phyloP scores from a whole-genome alignment of 2,888 invertebrate genomes.

The Melikaiella ostensackeni region DNA sequence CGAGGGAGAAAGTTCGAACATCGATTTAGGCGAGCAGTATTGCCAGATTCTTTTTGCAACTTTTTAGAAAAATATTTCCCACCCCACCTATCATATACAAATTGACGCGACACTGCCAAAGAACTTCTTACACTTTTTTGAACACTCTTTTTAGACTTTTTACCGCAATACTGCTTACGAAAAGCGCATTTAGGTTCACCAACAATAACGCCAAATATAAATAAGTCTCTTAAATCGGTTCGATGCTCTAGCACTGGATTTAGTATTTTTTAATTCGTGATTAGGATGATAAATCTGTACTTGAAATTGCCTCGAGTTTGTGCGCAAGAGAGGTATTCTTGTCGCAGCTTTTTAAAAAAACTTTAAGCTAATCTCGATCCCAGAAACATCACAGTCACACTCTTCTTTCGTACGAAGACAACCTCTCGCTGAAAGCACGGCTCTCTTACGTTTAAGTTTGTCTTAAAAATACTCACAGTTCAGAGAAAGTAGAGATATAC shows the following conservation, averaged over 20 bases:
- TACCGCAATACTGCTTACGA: neutral
- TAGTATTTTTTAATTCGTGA: neutral
- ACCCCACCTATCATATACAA: neutral
- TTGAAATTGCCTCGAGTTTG: neutral
- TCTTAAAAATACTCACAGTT: slow-evolving; percentile 65
- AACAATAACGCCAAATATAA: neutral
- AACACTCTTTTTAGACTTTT: neutral
- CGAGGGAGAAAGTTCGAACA: neutral
- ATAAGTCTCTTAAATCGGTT: neutral
- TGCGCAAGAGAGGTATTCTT: slow-evolving; percentile 17
- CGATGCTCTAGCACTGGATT: slow-evolving; percentile 20
- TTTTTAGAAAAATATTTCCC: slow-evolving; percentile 11
- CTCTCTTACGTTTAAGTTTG: slow-evolving; percentile 45
- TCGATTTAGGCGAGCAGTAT: neutral
- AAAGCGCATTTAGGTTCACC: neutral
- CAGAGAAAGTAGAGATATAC: slow-evolving; percentile 60
- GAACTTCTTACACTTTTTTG: neutral
- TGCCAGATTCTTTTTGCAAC: neutral
- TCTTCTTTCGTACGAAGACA: neutral
- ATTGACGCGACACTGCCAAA: neutral
- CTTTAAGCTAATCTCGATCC: slow-evolving; percentile 1
- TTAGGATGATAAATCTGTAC: slow-evolving; percentile 5
- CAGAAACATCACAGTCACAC: slow-evolving; percentile 16
- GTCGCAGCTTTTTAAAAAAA: neutral
- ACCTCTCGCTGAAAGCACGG: neutral